Evolutionary conservation across 2,797 vertebrate species (phyloP), one percentile per base, ranked within the genome.

Genomic region (Sebastolobus alascanus): DNA sequence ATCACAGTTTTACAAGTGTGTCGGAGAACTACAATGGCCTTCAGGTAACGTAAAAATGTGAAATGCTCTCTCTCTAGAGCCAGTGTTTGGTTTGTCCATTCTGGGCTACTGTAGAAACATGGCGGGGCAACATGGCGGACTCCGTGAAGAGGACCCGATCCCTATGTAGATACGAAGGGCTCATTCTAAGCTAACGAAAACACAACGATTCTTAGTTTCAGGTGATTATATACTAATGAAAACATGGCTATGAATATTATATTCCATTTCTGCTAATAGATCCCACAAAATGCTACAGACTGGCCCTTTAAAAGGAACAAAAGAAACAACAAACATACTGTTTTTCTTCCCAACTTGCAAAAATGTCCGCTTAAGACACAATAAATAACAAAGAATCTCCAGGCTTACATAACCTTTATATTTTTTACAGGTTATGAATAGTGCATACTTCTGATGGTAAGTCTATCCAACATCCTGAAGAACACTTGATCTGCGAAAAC

Each of bases 381-480:
- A 64, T 4, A 14, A 40, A 35, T 5, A 35, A 46, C 40, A 54
- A 31, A 31, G 1, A 59, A 1, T 61, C 12, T 10, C 25, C 50
- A 60, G 25, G 31, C 13, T 77, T 75, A 73, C n/a, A n/a, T 43
- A 67, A 79, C 8, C 1, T 74, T 65, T 18, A 6, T 6, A 60
- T 68, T 59, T 46, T 64, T 46, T 65, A 22, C 46, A 43, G 14
- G 27, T 70, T 58, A 43, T 75, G 29, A 82, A 72, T 27, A 55
- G 55, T 25, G 58, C 37, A 68, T 31, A 46, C 8, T 27, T 73
- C 22, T 66, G 46, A 9, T 69, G 31, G 11, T 56, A 52, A 68
- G 61, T 56, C 43, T 4, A n/a, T 52, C 13, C 25, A 71, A 66
- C 38, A 69, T 18, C 46, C 9, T 13, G 13, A 55, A 6, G 27